phyloP scores from a whole-genome alignment of 2,113 vertebrate species.

The Scortum barcoo region DNA sequence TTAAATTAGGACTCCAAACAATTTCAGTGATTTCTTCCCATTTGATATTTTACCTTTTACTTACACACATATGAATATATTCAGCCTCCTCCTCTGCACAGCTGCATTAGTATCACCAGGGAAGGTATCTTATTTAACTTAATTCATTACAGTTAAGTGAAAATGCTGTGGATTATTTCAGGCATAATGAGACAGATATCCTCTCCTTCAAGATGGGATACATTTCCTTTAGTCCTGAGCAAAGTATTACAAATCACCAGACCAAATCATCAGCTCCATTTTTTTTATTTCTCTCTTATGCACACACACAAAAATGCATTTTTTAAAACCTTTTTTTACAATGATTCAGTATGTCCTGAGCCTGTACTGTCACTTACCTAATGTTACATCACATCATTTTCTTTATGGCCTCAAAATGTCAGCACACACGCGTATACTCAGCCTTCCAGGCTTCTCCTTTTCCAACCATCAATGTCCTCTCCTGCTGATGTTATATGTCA shows the following conservation, averaged over 20 bases:
- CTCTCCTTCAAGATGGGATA: background rate
- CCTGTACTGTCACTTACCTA: constrained; percentile 22
- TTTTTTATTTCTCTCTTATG: background rate
- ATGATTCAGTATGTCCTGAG: constrained; percentile 12
- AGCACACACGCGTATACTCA: background rate
- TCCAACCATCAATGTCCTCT: constrained; percentile 39
- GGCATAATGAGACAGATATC: background rate
- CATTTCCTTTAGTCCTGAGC: background rate
- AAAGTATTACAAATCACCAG: constrained; percentile 10
- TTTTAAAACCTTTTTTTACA: constrained; percentile 10
- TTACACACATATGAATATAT: background rate
- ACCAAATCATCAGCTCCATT: background rate
- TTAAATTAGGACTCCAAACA: background rate
- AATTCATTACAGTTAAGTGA: background rate
- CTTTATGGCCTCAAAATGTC: constrained; percentile 51
- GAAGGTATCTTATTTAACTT: background rate
- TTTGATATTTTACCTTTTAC: background rate
- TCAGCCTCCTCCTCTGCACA: background rate
- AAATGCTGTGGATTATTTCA: background rate
- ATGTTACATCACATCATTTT: constrained; percentile 20
- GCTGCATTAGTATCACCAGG: background rate
- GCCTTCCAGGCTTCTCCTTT: constrained; percentile 1
- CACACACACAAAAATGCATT: background rate
- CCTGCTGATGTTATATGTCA: constrained; percentile 36
- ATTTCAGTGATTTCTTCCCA: background rate